phyloP scores from a whole-genome alignment of 1,140 invertebrate genomes.

The Monomorium pharaonis region DNA sequence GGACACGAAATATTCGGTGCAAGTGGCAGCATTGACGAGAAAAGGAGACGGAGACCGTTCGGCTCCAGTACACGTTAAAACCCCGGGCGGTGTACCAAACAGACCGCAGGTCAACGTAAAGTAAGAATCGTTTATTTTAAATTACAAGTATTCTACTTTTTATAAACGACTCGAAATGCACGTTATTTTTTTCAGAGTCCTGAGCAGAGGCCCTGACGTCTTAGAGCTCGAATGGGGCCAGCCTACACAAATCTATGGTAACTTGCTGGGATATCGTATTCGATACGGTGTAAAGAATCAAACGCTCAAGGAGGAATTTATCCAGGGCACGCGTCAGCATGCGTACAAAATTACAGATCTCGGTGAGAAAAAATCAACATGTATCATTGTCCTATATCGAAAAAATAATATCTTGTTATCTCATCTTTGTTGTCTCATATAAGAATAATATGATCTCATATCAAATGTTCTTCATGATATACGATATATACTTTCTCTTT shows the following conservation, averaged over 20 bases:
- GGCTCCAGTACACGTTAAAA: slow-evolving; percentile 92
- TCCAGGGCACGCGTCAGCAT: slow-evolving; percentile 85
- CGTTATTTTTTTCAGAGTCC: slow-evolving; percentile 86
- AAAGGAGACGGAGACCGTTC: slow-evolving; percentile 98
- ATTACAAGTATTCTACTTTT: not conserved
- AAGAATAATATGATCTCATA: not conserved
- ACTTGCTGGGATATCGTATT: slow-evolving; percentile 93
- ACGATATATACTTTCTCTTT: not conserved
- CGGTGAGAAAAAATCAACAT: slow-evolving; percentile 72
- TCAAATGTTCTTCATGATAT: not conserved
- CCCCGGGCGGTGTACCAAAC: slow-evolving; percentile 96
- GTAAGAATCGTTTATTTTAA: slow-evolving; percentile 82
- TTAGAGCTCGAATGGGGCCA: slow-evolving; percentile 96
- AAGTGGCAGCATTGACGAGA: slow-evolving; percentile 96
- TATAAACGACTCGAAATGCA: not conserved
- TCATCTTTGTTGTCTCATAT: no score
- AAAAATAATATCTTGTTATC: not conserved
- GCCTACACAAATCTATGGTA: slow-evolving; percentile 95
- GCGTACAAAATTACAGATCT: slow-evolving; percentile 86
- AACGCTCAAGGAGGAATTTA: slow-evolving; percentile 89
- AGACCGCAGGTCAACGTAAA: slow-evolving; percentile 94
- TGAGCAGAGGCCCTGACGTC: slow-evolving; percentile 93
- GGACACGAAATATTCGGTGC: slow-evolving; percentile 96
- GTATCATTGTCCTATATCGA: not conserved
- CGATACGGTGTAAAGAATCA: slow-evolving; percentile 95